These are phyloP conservation scores for Lasaia peninsularis DNA, from an alignment of 1,140 invertebrate species.

Conservation along the genomic window DNA sequence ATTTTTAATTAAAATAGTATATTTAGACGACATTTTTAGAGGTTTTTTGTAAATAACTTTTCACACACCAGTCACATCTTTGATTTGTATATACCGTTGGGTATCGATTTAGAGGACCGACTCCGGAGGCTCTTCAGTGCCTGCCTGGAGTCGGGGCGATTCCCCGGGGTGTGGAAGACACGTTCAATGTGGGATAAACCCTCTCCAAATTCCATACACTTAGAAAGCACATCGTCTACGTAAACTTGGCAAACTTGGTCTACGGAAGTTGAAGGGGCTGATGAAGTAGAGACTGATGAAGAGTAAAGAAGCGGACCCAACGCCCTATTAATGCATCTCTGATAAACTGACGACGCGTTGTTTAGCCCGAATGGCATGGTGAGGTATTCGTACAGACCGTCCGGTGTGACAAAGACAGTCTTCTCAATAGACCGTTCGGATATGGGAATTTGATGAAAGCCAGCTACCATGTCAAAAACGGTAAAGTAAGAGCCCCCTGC, in stretches of 20 bases:
- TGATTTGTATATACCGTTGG: no score
- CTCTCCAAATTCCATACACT: conserved; percentile 8
- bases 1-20: no score
- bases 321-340: conserved; percentile 17
- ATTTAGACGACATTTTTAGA: no score
- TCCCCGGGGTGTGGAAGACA: no score
- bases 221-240: conserved; percentile 21
- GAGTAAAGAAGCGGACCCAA: neutral
- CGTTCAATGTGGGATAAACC: conserved; percentile 9
- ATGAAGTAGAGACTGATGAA: no score
- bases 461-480: conserved; percentile 4
- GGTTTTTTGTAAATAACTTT: no score
- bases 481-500: neutral
- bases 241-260: conserved; percentile 12
- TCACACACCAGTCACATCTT: no score
- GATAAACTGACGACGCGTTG: conserved; percentile 18
- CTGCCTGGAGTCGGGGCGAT: no score
- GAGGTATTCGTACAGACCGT: conserved; percentile 34
- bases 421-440: conserved; percentile 17
- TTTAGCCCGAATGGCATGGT: conserved; percentile 40
- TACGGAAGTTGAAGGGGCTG: neutral
- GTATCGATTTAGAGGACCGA: no score
- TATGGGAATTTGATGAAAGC: conserved; percentile 19
- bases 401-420: conserved; percentile 13
- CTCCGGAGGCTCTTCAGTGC: no score